Evolutionary conservation across 2,888 invertebrate genomes (phyloP), one percentile per base, ranked within the genome.

Genomic region (Drosophila kokeensis): DNA sequence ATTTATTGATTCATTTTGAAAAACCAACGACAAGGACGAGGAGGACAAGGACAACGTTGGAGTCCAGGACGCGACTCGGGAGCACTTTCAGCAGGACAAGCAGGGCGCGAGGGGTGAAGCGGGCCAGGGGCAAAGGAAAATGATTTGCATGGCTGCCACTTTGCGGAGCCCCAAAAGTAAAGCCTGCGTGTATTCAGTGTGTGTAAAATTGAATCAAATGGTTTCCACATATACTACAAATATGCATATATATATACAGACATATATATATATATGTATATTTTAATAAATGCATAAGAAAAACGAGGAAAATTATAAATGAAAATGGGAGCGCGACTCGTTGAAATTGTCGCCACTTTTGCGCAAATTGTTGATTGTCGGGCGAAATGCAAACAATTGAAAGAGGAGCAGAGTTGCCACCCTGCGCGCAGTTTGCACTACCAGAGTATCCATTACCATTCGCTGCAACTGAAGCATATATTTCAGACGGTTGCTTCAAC

Each of bases 151-250:
- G 76, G 74, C 76, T 72, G 24, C 53, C 62, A 69, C 49, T 61
- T 42, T 45, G 34, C 21, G 49, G 60, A 10, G 49, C 36, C 45
- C 27, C 11, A n/a, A n/a, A 40, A 36, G 42, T 59, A 68, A 68
- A 70, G 29, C 40, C 36, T 36, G 21, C 32, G 18, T 42, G 18
- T 21, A 42, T 57, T 40, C 67, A 38, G 32, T 65, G 72, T 80
- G 80, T 74, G 80, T 73, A 73, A 88, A 85, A 85, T 85, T 88
- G 83, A 86, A 85, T 88, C 82, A 85, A 85, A 88, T 86, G 83
- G 77, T 76, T 76, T 72, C 71, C 80, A 70, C 73, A 67, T 54
- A 73, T 29, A 42, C 45, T 3, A 30, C 32, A 60, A 11, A 48
- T 13, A 57, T 27, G 13, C 8, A 48, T 18, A 63, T 15, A 48